Evolutionary conservation across 2,888 invertebrate genomes (phyloP), one percentile per base, ranked within the genome.

Genomic region (Cryptocheilus praepositus): DNA sequence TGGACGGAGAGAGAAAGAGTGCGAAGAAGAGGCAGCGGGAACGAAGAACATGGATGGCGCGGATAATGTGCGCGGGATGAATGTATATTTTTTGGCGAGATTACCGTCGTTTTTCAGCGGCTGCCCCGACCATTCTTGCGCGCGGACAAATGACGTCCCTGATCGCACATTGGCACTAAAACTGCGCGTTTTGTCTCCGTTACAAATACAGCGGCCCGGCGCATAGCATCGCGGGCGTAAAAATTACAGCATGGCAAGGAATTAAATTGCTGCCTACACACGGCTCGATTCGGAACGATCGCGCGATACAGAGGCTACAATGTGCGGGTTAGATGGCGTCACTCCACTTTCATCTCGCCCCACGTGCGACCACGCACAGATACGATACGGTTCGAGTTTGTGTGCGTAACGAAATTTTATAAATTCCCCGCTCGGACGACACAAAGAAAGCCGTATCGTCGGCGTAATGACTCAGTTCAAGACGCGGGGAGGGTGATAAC

Each of bases 81-180:
- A 66, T 71, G 73, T 70, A 70, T 69, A 76, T 77, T 80, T 77
- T 77, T 77, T 67, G 57, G 70, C 71, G 67, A 71, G 71, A 80
- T 79, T 77, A 75, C 77, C 61, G 67, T 67, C 73, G 74, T 73
- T 79, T 77, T 73, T 79, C 74, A 75, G 52, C 67, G 60, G 64
- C 69, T 63, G 73, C 67, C 73, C 69, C 62, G 67, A 67, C 70
- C 70, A 69, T 71, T 73, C 70, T 70, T 71, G 76, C 73, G 49
- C 65, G 54, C 61, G 69, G 60, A 79, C 81, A 83, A 81, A 83
- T 82, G 71, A 74, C 72, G 67, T 76, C 73, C 75, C 80, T 70
- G 82, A 83, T 81, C 81, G 77, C 66, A 77, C 81, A 81, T 81
- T 76, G 76, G 70, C 22, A 21, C 52, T 52, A 52, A 52, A 52